A percentile compares a stretch with the other conserved stretches of the same genome.
These are phyloP conservation scores for Heteromormyrus szaboi DNA, from an alignment of 2,797 vertebrate genomes.

Conservation along the genomic window DNA sequence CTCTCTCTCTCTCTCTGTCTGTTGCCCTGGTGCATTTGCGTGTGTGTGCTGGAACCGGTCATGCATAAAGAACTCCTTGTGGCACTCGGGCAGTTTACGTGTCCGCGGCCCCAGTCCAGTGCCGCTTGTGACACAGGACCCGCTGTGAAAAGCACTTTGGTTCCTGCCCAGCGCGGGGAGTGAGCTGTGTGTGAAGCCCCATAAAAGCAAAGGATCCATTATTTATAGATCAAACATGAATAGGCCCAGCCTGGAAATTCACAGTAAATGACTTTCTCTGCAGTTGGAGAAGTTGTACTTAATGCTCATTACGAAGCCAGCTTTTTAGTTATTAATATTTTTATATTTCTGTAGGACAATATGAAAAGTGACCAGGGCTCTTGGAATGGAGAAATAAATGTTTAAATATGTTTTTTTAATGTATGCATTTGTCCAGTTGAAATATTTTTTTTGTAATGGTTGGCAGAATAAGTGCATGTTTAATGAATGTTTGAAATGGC, in stretches of 20 bases:
- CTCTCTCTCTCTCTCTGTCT: not conserved
- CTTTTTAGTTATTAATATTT: not conserved
- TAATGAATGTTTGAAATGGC: not conserved
- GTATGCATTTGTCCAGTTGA: not conserved
- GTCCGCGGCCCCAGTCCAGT: not conserved
- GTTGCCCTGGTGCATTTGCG: not conserved
- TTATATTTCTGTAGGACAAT: not conserved
- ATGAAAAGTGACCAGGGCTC: not conserved
- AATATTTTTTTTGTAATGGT: not conserved
- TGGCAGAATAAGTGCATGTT: not conserved
- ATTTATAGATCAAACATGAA: conserved; percentile 8
- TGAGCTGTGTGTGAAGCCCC: not conserved
- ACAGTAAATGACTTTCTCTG: not conserved
- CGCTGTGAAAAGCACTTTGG: not conserved
- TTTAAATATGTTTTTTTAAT: not conserved
- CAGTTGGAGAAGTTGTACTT: not conserved
- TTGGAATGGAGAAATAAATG: not conserved
- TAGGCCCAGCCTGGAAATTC: not conserved
- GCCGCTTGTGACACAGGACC: not conserved
- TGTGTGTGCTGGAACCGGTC: not conserved
- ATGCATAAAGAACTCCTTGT: not conserved
- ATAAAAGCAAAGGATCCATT: conserved; percentile 5
- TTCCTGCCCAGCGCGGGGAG: not conserved
- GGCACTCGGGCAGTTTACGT: not conserved
- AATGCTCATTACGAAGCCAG: not conserved